Base-by-base conservation (phyloP, 2,888 invertebrate species). In the Creontiades dilutus region DNA sequence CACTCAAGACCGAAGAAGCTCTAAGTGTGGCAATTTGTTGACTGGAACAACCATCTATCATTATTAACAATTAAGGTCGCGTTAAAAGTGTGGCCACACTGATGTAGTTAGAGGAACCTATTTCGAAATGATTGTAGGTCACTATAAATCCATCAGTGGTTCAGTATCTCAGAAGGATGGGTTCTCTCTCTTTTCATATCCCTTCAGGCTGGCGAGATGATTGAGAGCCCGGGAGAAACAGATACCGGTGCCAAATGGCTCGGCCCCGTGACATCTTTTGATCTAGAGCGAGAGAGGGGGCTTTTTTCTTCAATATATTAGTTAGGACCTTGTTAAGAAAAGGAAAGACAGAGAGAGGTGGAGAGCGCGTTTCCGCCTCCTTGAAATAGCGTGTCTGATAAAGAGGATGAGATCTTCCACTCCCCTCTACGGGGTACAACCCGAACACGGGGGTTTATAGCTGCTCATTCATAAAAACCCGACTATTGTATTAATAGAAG, bases 401-500 rank as follows among this genome's bases (percentile, higher is more conserved):
- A 23, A 68, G 27, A 68, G 23, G 23, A 27, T 16, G 61, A 68
- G 19, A 68, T 68, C n/a, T 68, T 19, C 27, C 68, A 68, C 23
- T 52, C 23, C 68, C 23, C 68, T 23, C 19, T 23, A 23, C 57
- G n/a, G 5, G 16, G 23, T 27, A 68, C 68, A 23, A 68, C 68
- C 68, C 11, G 13, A 68, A 68, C 68, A 68, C 68, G 1, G 68
- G 52, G 82, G 47, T 82, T 82, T 82, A 82, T 82, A 11, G 47
- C 82, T 52, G 0, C 82, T 82, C 82, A 82, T 82, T 82, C 82
- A 82, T 82, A 82, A 82, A 82, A 82, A 16, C 47, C n/a, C 19
- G n/a, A 13, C 19, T 52, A 82, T 82, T 82, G 82, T 82, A 82
- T 82, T 82, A 82, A 82, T 82, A 82, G 82, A 82, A 68, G 48